Base-by-base conservation (phyloP, 1,140 invertebrate genomes). In the Diabrotica virgifera region DNA sequence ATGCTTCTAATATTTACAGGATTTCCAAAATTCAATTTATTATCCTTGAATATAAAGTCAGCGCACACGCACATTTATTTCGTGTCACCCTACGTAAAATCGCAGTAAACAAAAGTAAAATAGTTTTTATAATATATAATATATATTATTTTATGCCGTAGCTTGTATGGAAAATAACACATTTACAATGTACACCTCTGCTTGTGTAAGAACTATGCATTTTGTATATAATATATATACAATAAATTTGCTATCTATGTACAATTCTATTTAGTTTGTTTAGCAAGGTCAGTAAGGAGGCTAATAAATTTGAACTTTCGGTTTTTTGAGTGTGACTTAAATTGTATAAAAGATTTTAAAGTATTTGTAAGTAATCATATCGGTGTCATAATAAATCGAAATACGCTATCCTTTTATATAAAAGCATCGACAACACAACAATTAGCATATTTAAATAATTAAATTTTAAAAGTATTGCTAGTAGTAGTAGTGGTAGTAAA, bases 31-130 rank as follows among this genome's bases (percentile, higher is more conserved):
- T 70, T 70, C 72, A 72, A 70, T 37, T 54, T 72, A 71, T 70
- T 72, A 59, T 64, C 70, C 67, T 62, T 71, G 71, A 46, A 46
- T n/a, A 46, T 46, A 46, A 3, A 8, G 40, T 46, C n/a, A 46
- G 68, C 64, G 69, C 67, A 73, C 71, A 72, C 65, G 68, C 67
- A 72, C 67, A 73, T 46, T 5, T 68, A 73, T 72, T 70, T 72
- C 68, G 64, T 72, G 69, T 73, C 70, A 66, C 65, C 70, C 69
- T 74, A 75, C 74, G 75, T 72, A 77, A 75, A 77, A 77, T 75
- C 69, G n/a, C 73, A 74, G 65, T 61, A 37, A 71, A 74, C 64
- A 66, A 67, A 70, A 74, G 70, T 69, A 62, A 71, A 70, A 64
- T 66, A 70, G 56, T 55, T 46, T 69, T 67, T 72, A 72, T 74